These are phyloP conservation scores for Cinara cedri DNA, from an alignment of 2,888 invertebrate species.

Conservation along the genomic window DNA sequence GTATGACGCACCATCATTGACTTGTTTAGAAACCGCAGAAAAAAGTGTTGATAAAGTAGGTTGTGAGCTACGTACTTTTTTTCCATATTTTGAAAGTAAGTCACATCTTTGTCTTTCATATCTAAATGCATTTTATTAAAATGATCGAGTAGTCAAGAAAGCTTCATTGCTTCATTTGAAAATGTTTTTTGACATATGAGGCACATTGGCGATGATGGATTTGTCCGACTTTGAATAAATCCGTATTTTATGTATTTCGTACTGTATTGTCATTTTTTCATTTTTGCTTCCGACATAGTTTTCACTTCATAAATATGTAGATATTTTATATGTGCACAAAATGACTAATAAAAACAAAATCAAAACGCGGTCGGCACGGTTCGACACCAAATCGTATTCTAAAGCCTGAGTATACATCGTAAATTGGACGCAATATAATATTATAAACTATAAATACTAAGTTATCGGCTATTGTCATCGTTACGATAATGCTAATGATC, in stretches of 20 bases:
- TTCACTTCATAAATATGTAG: not conserved
- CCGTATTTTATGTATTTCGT: no score
- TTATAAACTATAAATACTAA: constrained; percentile 5
- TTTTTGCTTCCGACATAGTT: not conserved
- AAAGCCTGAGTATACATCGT: not conserved
- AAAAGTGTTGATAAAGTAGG: constrained; percentile 25
- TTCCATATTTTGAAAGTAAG: constrained; percentile 23
- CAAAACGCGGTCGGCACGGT: not conserved
- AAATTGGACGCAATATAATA: not conserved
- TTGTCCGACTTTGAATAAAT: not conserved
- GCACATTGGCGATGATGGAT: no score
- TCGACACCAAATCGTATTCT: constrained; percentile 9
- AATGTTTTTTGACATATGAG: not conserved
- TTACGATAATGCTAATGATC: no score
- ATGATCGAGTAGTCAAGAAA: not conserved
- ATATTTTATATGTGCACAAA: no score
- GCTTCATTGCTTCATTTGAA: constrained; percentile 15
- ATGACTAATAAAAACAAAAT: not conserved
- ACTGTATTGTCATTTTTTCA: not conserved
- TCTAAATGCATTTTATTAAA: no score
- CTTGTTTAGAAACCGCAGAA: constrained; percentile 46
- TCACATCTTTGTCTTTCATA: not conserved
- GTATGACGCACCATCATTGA: constrained; percentile 54
- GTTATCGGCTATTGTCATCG: constrained; percentile 5
- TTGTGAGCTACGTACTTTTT: not conserved